A percentile compares a stretch with the other conserved stretches of the same genome.
These are phyloP conservation scores for Athetis lepigone DNA, from an alignment of 2,888 invertebrate genomes.

Conservation along the genomic window DNA sequence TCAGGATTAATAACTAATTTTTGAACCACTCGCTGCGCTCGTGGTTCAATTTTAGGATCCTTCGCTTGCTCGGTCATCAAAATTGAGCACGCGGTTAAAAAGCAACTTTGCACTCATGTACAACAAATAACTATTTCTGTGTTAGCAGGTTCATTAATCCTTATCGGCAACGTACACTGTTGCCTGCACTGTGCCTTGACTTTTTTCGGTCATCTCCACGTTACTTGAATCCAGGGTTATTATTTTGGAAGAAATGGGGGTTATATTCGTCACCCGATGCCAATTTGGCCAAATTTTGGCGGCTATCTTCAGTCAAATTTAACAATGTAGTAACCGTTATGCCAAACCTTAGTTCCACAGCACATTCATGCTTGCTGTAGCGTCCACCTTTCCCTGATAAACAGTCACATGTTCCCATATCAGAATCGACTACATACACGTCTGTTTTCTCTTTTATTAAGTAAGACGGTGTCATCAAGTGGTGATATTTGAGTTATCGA, in stretches of 20 bases:
- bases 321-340: conserved; percentile 15
- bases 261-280: conserved; percentile 17
- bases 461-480: conserved; percentile 15
- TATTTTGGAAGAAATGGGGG: conserved; percentile 19
- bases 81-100: too few species aligned
- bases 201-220: conserved; percentile 19
- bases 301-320: conserved; percentile 18
- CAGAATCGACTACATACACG: conserved; percentile 8
- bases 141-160: conserved; percentile 20
- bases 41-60: too few species aligned
- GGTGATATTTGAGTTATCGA: conserved; percentile 17
- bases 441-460: conserved; percentile 15
- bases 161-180: conserved; percentile 18
- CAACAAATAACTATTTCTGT: too few species aligned
- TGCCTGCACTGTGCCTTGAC: conserved; percentile 17
- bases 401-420: conserved; percentile 13
- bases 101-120: too few species aligned
- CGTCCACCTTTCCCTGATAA: conserved; percentile 16
- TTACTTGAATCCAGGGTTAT: conserved; percentile 17
- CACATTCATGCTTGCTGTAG: conserved; percentile 13
- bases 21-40: too few species aligned
- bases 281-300: conserved; percentile 22
- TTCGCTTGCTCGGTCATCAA: too few species aligned
- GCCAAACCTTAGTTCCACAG: conserved; percentile 14
- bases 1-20: too few species aligned